Conservation (phyloP, 2,797 vertebrate genomes). For the Epinephelus malabaricus region DNA sequence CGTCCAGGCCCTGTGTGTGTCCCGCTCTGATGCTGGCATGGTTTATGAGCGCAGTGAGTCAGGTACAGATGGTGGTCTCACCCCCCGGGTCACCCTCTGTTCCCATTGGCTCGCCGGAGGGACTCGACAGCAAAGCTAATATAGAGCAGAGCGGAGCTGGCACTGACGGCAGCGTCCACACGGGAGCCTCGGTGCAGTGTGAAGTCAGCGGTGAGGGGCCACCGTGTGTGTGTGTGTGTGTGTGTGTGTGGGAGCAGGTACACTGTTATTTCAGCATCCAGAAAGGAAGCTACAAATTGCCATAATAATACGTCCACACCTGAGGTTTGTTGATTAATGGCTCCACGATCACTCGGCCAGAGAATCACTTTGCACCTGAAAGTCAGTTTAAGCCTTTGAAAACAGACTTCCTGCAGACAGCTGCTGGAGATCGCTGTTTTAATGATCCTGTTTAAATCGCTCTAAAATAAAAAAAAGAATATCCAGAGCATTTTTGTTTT, state of each 20-base stretch:
- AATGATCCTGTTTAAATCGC: too few species aligned
- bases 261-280: background rate
- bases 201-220: too few species aligned
- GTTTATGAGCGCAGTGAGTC: constrained; percentile 41
- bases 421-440: too few species aligned
- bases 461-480: too few species aligned
- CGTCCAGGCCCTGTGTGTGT: constrained; percentile 26
- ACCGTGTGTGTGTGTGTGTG: background rate
- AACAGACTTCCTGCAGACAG: too few species aligned
- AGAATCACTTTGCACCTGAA: background rate
- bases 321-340: background rate
- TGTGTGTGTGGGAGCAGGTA: background rate
- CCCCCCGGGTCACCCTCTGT: constrained; percentile 50
- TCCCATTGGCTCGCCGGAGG: constrained; percentile 33
- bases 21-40: constrained; percentile 36
- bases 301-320: too few species aligned
- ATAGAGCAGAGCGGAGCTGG: constrained; percentile 27
- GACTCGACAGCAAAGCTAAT: constrained; percentile 32
- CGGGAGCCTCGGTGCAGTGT: too few species aligned
- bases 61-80: constrained; percentile 64
- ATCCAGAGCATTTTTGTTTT: too few species aligned
- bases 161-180: constrained; percentile 16
- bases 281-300: background rate
- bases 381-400: background rate
- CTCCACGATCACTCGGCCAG: background rate